phyloP scores from a whole-genome alignment of 2,113 vertebrate genomes.

The Anas platyrhynchos region DNA sequence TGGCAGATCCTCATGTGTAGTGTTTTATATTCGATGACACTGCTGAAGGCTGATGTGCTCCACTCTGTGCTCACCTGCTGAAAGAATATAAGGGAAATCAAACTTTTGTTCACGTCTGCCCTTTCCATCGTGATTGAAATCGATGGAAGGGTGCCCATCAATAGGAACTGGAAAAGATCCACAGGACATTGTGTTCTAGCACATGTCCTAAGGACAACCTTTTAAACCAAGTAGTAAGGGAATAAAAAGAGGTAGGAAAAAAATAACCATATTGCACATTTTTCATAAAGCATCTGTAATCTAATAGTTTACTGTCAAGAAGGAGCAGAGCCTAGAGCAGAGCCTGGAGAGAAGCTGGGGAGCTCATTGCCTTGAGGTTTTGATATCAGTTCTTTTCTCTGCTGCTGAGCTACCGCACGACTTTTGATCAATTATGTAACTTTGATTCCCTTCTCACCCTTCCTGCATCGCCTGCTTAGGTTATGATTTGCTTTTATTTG shows the following conservation, averaged over 20 bases:
- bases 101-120: conserved; percentile 43
- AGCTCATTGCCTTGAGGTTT: not conserved
- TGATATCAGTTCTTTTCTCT: not conserved
- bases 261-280: not conserved
- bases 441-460: not conserved
- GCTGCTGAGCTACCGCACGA: accelerated
- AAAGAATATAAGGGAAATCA: conserved; percentile 26
- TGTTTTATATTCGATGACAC: conserved; percentile 5
- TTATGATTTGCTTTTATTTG: not conserved
- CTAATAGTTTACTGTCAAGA: not conserved
- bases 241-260: not conserved
- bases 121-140: conserved; percentile 39
- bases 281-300: not conserved
- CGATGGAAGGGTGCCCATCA: conserved; percentile 40
- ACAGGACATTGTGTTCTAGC: conserved; percentile 38
- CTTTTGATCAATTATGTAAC: not conserved
- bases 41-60: not conserved
- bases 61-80: not conserved
- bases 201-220: conserved; percentile 12
- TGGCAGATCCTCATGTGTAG: not conserved
- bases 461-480: not conserved
- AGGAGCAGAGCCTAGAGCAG: not conserved
- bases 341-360: not conserved
- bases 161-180: conserved; percentile 48
- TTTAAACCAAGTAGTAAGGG: conserved; percentile 21